Percentiles rank a stretch among this genome's conserved stretches.
These are phyloP conservation scores for Dendrolimus pini DNA, from an alignment of 2,888 invertebrate genomes.

Conservation along the genomic window DNA sequence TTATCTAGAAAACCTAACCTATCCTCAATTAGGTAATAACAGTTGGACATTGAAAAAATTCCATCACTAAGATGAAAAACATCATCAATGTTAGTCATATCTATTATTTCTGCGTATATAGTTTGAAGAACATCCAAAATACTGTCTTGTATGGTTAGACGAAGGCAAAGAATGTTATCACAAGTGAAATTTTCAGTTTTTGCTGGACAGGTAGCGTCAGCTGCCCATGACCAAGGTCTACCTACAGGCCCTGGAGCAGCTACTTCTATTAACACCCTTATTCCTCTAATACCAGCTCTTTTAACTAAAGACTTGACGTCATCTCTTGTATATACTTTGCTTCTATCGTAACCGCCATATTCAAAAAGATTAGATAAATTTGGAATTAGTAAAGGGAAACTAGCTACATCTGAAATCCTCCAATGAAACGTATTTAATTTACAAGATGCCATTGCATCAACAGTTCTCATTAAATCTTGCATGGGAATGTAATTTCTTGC, in stretches of 20 bases:
- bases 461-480: conserved; percentile 80
- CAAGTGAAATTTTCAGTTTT: conserved; percentile 50
- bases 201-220: conserved; percentile 60
- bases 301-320: conserved; percentile 83
- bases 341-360: conserved; percentile 88
- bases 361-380: conserved; percentile 83
- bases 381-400: conserved; percentile 88
- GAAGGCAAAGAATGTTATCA: conserved; percentile 86
- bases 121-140: conserved; percentile 81
- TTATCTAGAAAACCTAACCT: conserved; percentile 84
- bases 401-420: conserved; percentile 92
- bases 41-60: conserved; percentile 81
- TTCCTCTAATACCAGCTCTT: conserved; percentile 85
- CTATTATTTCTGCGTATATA: conserved; percentile 82
- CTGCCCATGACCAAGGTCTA: conserved; percentile 88
- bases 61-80: conserved; percentile 88
- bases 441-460: conserved; percentile 90
- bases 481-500: conserved; percentile 91
- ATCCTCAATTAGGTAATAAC: conserved; percentile 81
- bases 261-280: conserved; percentile 90
- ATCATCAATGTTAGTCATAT: conserved; percentile 83
- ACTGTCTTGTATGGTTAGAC: conserved; percentile 82
- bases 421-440: conserved; percentile 96
- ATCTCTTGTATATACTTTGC: conserved; percentile 81
- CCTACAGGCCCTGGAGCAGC: conserved; percentile 92